Evolutionary conservation across 2,888 invertebrate genomes (phyloP).

Genomic region (Aphidoletes aphidimyza): DNA sequence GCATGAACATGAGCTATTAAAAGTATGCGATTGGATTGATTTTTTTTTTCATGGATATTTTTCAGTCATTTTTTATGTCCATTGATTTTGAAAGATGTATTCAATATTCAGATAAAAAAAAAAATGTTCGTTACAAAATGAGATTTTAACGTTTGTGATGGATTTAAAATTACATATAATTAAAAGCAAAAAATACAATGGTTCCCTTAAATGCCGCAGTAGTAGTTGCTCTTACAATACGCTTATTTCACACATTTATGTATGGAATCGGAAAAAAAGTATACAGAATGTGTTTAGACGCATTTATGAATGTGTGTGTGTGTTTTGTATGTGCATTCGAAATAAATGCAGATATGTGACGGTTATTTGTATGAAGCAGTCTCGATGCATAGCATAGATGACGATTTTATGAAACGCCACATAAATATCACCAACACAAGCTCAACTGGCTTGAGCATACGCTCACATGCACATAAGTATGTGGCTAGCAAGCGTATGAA

Average conservation of each 20-base stretch:
- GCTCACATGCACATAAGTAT: too few species aligned
- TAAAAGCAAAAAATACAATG: slow-evolving; percentile 30
- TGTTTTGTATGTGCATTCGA: too few species aligned
- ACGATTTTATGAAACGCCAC: slow-evolving; percentile 24
- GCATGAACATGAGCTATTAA: too few species aligned
- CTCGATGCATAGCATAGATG: not conserved
- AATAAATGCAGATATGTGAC: not conserved
- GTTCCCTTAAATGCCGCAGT: slow-evolving; percentile 2
- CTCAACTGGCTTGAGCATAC: too few species aligned
- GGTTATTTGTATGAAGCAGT: not conserved
- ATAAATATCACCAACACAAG: slow-evolving; percentile 51
- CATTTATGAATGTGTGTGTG: not conserved
- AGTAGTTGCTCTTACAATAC: not conserved
- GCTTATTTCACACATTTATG: too few species aligned
- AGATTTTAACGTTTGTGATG: not conserved
- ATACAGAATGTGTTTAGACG: not conserved
- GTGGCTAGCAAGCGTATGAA: too few species aligned
- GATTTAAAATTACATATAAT: not conserved
- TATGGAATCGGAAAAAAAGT: too few species aligned
- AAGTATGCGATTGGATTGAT: too few species aligned
- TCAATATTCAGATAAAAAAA: not conserved
- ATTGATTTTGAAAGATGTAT: not conserved
- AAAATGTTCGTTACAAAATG: not conserved
- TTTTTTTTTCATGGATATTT: not conserved
- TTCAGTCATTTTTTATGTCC: too few species aligned